Evolutionary conservation across 1,140 invertebrate genomes (phyloP).

Genomic region (Penaeus japonicus): DNA sequence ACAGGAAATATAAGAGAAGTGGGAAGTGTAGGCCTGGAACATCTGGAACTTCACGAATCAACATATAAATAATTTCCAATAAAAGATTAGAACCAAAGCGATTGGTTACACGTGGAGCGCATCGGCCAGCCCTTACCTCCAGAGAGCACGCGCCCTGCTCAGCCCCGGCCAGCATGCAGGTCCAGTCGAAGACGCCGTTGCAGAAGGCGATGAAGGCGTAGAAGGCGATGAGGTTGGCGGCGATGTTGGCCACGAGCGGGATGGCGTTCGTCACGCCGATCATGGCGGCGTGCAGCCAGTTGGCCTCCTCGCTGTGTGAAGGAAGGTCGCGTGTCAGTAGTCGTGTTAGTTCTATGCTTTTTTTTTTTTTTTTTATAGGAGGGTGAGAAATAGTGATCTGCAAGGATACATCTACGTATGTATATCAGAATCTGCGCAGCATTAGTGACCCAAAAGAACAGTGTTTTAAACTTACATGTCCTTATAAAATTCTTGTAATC

Average conservation of each 20-base stretch:
- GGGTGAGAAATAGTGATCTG: too few relatives aligned
- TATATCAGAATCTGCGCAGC: too few relatives aligned
- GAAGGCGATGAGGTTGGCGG: constrained; percentile 92
- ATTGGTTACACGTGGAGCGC: too few relatives aligned
- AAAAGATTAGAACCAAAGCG: too few relatives aligned
- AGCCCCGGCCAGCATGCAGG: constrained; percentile 77
- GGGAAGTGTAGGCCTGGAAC: too few relatives aligned
- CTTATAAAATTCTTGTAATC: neutral
- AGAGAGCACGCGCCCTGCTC: constrained; percentile 65
- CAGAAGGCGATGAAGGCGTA: constrained; percentile 72
- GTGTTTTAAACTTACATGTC: neutral
- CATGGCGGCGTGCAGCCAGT: constrained; percentile 86
- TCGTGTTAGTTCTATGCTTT: neutral
- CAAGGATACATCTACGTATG: too few relatives aligned
- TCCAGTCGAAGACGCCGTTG: constrained; percentile 72
- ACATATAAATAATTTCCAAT: too few relatives aligned
- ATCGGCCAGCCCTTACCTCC: neutral
- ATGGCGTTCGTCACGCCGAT: constrained; percentile 81
- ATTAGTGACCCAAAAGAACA: neutral
- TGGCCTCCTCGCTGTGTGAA: constrained; percentile 78
- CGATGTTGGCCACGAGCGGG: constrained; percentile 84
- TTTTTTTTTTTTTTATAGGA: too few relatives aligned
- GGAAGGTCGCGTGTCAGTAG: neutral
- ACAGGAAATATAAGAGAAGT: too few relatives aligned
- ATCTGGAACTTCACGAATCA: too few relatives aligned